Conservation (phyloP, 2,797 vertebrate species). For the Sparus aurata region DNA sequence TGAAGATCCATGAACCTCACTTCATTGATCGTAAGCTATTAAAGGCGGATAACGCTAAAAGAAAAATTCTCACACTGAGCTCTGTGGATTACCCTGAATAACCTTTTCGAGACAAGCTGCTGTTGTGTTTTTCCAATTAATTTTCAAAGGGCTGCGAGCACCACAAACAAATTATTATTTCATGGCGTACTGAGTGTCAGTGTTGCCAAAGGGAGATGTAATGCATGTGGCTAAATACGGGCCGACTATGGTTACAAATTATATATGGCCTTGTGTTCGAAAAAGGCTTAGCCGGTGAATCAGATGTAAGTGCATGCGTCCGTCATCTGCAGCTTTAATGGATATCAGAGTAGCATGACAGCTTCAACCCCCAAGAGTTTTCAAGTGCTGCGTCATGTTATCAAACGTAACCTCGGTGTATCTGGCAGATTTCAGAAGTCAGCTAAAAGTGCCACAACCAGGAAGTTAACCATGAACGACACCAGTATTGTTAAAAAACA, state of each 20-base stretch:
- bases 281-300: not conserved
- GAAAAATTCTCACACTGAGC: not conserved
- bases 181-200: not conserved
- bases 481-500: slow-evolving; percentile 38
- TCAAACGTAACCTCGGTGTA: slow-evolving; percentile 10
- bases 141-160: not conserved
- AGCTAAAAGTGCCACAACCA: slow-evolving; percentile 18
- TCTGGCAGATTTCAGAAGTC: slow-evolving; percentile 22
- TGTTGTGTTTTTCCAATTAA: slow-evolving; percentile 1
- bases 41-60: not conserved
- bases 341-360: slow-evolving; percentile 32
- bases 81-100: slow-evolving; percentile 1
- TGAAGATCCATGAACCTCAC: not conserved
- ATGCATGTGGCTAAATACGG: slow-evolving; percentile 6
- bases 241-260: not conserved
- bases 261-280: slow-evolving; percentile 6
- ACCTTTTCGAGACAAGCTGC: not conserved
- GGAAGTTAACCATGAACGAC: not conserved
- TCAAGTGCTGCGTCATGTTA: slow-evolving; percentile 31
- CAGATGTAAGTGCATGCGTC: slow-evolving; percentile 13
- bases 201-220: not conserved
- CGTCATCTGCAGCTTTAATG: slow-evolving; percentile 43
- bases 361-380: slow-evolving; percentile 13
- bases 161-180: slow-evolving; percentile 1
- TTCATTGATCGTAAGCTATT: not conserved